Conservation (phyloP, 2,797 vertebrate species). For the Enteromius trimaculatus region DNA sequence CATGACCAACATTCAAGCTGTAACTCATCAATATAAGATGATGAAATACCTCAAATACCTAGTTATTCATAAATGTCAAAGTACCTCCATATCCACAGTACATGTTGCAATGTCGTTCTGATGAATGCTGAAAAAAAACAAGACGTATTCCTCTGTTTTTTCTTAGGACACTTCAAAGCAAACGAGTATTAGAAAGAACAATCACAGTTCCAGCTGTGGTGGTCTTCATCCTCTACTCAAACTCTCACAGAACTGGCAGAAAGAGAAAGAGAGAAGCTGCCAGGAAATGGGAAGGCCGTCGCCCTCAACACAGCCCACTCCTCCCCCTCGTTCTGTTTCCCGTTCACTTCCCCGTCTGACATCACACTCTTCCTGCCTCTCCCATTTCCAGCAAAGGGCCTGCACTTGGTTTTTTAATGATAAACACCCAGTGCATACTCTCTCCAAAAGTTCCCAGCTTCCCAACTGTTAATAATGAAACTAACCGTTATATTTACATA, state of each 20-base stretch:
- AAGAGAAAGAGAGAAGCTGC: slow-evolving; percentile 61
- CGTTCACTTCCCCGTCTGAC: slow-evolving; percentile 79
- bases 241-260: slow-evolving; percentile 36
- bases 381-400: slow-evolving; percentile 66
- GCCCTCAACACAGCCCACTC: slow-evolving; percentile 51
- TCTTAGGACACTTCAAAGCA: slow-evolving; percentile 13
- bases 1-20: neutral
- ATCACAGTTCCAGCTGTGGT: slow-evolving; percentile 48
- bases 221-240: slow-evolving; percentile 45
- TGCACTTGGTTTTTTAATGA: slow-evolving; percentile 66
- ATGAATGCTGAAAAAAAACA: neutral
- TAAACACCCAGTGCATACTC: slow-evolving; percentile 35
- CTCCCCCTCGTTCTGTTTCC: slow-evolving; percentile 65
- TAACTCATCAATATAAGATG: neutral
- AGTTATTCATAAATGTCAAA: neutral
- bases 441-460: slow-evolving; percentile 4
- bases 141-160: slow-evolving; percentile 29
- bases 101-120: slow-evolving; percentile 67
- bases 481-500: neutral
- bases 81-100: slow-evolving; percentile 84
- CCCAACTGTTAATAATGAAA: neutral
- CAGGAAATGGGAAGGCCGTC: slow-evolving; percentile 72
- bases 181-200: slow-evolving; percentile 6
- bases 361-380: slow-evolving; percentile 80
- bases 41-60: neutral